phyloP scores from a whole-genome alignment of 2,113 vertebrate genomes.

The Oryzias curvinotus region DNA sequence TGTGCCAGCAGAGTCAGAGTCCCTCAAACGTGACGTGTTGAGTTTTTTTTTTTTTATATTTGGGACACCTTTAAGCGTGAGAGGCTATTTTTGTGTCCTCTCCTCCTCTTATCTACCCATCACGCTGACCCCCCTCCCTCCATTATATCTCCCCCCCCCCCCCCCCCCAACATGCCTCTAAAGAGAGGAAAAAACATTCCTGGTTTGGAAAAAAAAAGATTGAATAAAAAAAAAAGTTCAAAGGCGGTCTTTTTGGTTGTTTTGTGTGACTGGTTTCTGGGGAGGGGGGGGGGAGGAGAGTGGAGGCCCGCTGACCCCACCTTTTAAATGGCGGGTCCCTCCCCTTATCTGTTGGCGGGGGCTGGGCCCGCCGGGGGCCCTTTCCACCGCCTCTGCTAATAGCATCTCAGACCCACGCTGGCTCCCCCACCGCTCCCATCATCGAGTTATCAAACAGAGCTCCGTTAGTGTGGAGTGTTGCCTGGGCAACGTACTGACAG shows the following conservation, averaged over 20 bases:
- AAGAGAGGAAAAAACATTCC: slow-evolving; percentile 80
- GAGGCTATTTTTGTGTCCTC: slow-evolving; percentile 64
- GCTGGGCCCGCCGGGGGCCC: slow-evolving; percentile 54
- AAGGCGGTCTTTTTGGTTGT: slow-evolving; percentile 68
- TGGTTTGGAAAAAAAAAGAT: slow-evolving; percentile 80
- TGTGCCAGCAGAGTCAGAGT: slow-evolving; percentile 70
- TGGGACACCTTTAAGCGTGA: slow-evolving; percentile 68
- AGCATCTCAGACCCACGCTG: slow-evolving; percentile 45
- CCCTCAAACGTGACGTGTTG: slow-evolving; percentile 67
- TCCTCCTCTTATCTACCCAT: slow-evolving; percentile 54
- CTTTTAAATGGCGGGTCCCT: slow-evolving; percentile 52
- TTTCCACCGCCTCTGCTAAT: slow-evolving; percentile 56
- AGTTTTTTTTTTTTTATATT: slow-evolving; percentile 75
- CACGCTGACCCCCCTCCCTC: slow-evolving; percentile 38
- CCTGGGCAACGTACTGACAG: slow-evolving; percentile 69
- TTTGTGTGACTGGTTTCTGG: slow-evolving; percentile 61
- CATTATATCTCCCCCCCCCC: slow-evolving; percentile 4
- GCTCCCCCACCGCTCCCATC: slow-evolving; percentile 60
- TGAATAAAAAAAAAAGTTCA: slow-evolving; percentile 81
- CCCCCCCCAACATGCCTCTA: slow-evolving; percentile 62
- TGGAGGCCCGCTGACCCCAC: slow-evolving; percentile 42
- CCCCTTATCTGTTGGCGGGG: slow-evolving; percentile 53
- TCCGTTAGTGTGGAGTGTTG: slow-evolving; percentile 70
- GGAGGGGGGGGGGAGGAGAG: background rate
- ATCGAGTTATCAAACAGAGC: slow-evolving; percentile 67